Base-by-base conservation (phyloP, 2,113 vertebrate genomes). In the Phaethon lepturus region DNA sequence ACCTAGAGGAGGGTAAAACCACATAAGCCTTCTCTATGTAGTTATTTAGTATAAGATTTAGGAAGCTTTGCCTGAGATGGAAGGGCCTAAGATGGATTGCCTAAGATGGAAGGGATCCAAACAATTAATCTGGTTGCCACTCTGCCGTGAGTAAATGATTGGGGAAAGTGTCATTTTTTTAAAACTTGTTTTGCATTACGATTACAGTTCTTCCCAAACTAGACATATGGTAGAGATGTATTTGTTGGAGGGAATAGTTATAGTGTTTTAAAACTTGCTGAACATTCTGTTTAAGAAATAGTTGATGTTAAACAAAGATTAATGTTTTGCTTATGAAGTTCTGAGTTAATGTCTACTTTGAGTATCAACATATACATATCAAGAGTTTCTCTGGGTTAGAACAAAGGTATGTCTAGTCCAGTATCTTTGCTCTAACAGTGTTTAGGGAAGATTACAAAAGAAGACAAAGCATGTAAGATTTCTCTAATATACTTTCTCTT, bases 231-330 rank as follows among this genome's bases (percentile, higher is more conserved):
- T 56, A 55, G 56, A 72, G 31, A 87, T 15, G 4, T 86, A 47
- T 93, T 88, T 89, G 55, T 84, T 77, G 33, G 31, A 86, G 20
- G 10, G 25, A 71, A 81, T 62, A 94, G 58, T 69, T 74, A 62
- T 4, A 63, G n/a, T 49, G 38, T 71, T 95, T 87, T 92, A 68
- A 87, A 93, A 94, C 60, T 75, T 91, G 52, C 80, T 89, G 69
- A 93, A n/a, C 44, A 60, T 49, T 40, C 40, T 82, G 17, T 77
- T 86, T 91, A 75, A 81, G 47, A 90, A 92, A 67, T 71, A 67
- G 31, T 74, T 90, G 38, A 55, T 0, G 5, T 9, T 93, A 81
- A 95, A 75, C 56, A 71, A 88, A 94, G 89, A 94, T 95, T 64
- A 71, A 81, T 91, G 44, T 62, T 91, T 55, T 78, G 63, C 44